These are phyloP conservation scores for Strix aluco DNA, from an alignment of 2,113 vertebrate genomes.

Conservation along the genomic window DNA sequence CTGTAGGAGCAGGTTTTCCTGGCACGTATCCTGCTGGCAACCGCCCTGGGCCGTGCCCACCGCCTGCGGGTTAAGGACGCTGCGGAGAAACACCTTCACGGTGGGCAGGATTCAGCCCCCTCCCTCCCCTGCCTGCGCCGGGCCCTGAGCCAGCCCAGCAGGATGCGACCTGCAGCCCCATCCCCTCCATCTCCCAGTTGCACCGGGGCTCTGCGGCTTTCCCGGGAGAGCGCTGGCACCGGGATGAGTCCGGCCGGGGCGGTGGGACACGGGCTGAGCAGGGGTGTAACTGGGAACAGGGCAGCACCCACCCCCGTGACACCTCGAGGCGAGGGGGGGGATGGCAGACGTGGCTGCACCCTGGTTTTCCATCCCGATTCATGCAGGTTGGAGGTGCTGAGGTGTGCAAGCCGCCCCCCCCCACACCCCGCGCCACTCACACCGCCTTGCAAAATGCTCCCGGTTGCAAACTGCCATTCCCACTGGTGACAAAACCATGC, in stretches of 20 bases:
- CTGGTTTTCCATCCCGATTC: neutral
- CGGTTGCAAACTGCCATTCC: neutral
- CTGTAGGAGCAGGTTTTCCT: neutral
- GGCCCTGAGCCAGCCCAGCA: neutral
- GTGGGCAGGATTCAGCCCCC: neutral
- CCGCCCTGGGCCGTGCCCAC: neutral
- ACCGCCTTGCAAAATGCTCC: neutral
- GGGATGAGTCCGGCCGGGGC: fast-evolving
- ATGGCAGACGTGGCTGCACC: neutral
- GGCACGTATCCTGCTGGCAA: neutral
- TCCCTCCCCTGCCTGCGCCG: neutral
- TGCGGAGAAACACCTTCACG: neutral
- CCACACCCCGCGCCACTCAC: neutral
- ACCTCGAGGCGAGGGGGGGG: fast-evolving
- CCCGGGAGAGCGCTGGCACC: neutral
- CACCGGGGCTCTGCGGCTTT: neutral
- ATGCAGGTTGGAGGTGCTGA: neutral
- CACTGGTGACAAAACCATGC: neutral
- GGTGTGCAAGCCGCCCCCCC: neutral
- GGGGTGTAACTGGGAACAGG: neutral
- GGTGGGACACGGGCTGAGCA: fast-evolving
- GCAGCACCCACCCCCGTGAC: neutral
- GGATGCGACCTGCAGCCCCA: neutral
- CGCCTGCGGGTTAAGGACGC: neutral
- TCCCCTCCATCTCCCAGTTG: neutral